Base-by-base conservation (phyloP, 1,140 invertebrate genomes). In the Anastrepha ludens region DNA sequence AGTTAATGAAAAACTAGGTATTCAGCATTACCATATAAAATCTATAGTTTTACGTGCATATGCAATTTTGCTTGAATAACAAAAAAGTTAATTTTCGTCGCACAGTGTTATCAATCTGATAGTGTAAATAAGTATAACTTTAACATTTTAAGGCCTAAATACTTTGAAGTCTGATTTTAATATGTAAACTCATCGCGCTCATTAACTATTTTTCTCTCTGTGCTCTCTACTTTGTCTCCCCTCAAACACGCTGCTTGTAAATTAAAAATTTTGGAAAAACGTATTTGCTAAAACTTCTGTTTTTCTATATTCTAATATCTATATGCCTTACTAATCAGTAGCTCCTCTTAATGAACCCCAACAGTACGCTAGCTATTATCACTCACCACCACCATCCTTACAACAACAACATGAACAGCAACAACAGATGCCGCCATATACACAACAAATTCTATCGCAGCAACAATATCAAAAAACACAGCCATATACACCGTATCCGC, bases 331-430 rank as follows among this genome's bases (percentile, higher is more conserved):
- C 62, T 86, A 88, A 86, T 85, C 47, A 87, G 62, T 64, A 81
- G 87, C 74, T 62, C 44, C 59, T 87, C 17, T 58, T 62, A 85
- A 62, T 87, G 74, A 87, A 87, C 9, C 67, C 59, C 55, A 58
- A 87, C 87, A 87, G 87, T 87, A 87, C 67, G 44, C 87, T 87
- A 87, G 87, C 29, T 55, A 65, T 55, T 85, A 87, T 85, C 74
- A 78, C 0, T 86, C 86, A 74, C 74, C 17, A 85, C 60, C 62
- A 13, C 29, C 41, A 87, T n/a, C 87, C 29, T 50, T 44, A 15
- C 55, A 86, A 50, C 74, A 85, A 85, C 59, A 89, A 78, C 88
- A 64, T 50, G 59, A 85, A 55, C 60, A 89, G 70, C 88, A 64
- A 88, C 67, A 74, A 74, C 67, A 74, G 64, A 67, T 67, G 29